Evolutionary conservation across 2,888 invertebrate species (phyloP).

Genomic region (Drosophila antonietae): DNA sequence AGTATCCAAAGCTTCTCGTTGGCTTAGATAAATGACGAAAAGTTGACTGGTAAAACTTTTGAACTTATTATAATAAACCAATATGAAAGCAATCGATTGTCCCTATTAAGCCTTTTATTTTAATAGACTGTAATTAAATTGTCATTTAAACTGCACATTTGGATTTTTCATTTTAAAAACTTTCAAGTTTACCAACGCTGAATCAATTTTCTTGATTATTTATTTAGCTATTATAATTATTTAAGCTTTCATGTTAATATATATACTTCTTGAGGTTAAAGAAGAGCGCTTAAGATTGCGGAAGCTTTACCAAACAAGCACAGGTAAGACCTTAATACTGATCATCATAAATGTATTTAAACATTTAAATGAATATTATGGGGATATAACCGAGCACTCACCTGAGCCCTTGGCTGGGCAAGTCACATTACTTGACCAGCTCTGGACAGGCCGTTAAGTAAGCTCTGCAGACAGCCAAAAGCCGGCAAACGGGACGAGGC

Average conservation of each 20-base stretch:
- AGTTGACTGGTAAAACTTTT: too few species aligned
- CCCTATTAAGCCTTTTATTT: too few species aligned
- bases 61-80: too few species aligned
- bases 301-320: slow-evolving; percentile 4
- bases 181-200: not conserved
- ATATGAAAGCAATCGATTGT: too few species aligned
- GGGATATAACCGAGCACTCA: slow-evolving; percentile 26
- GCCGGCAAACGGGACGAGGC: slow-evolving; percentile 31
- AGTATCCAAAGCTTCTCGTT: not conserved
- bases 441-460: slow-evolving; percentile 47
- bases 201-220: too few species aligned
- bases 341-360: slow-evolving; percentile 31
- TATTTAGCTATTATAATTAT: too few species aligned
- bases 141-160: not conserved
- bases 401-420: slow-evolving; percentile 13
- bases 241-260: not conserved
- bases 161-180: not conserved
- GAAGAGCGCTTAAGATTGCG: not conserved
- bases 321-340: slow-evolving; percentile 15
- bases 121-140: not conserved
- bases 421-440: slow-evolving; percentile 19
- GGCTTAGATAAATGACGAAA: too few species aligned
- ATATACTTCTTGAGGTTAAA: not conserved
- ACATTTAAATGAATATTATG: slow-evolving; percentile 54
- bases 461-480: slow-evolving; percentile 54